Conservation (phyloP, 2,797 vertebrate species). For the Poecilia picta region DNA sequence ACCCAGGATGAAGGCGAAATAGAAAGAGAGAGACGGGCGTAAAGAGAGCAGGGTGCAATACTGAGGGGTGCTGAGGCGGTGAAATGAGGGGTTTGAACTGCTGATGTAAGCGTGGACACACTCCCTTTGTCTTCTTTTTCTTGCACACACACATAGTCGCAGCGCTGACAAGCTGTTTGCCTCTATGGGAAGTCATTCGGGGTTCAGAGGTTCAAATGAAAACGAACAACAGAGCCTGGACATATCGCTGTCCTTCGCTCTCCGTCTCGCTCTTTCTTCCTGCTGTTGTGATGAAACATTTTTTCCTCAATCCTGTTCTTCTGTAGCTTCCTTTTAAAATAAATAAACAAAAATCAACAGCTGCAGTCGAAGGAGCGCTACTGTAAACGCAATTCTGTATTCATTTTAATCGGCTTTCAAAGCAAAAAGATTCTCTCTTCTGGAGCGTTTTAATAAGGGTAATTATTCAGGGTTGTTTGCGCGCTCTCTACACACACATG, state of each 20-base stretch:
- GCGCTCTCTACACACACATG: slow-evolving; percentile 11
- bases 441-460: slow-evolving; percentile 58
- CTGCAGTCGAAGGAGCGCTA: slow-evolving; percentile 45
- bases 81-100: slow-evolving; percentile 75
- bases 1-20: slow-evolving; percentile 46
- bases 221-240: slow-evolving; percentile 58
- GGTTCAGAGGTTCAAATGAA: slow-evolving; percentile 76
- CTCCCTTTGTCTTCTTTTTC: slow-evolving; percentile 38
- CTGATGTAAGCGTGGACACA: slow-evolving; percentile 76
- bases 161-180: slow-evolving; percentile 69
- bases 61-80: slow-evolving; percentile 79
- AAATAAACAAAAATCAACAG: slow-evolving; percentile 63
- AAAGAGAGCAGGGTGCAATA: slow-evolving; percentile 73
- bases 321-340: slow-evolving; percentile 27
- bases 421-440: slow-evolving; percentile 43
- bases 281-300: slow-evolving; percentile 51
- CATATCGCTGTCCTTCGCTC: slow-evolving; percentile 48
- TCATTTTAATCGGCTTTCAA: slow-evolving; percentile 69
- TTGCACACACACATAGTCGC: slow-evolving; percentile 18
- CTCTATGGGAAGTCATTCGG: slow-evolving; percentile 66
- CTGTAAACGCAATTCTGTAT: slow-evolving; percentile 51
- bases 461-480: slow-evolving; percentile 39
- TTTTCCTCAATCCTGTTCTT: slow-evolving; percentile 1
- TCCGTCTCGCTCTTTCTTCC: slow-evolving; percentile 24
- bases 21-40: slow-evolving; percentile 66